Evolutionary conservation across 2,888 invertebrate species (phyloP).

Genomic region (Gandaritis pyraliata): DNA sequence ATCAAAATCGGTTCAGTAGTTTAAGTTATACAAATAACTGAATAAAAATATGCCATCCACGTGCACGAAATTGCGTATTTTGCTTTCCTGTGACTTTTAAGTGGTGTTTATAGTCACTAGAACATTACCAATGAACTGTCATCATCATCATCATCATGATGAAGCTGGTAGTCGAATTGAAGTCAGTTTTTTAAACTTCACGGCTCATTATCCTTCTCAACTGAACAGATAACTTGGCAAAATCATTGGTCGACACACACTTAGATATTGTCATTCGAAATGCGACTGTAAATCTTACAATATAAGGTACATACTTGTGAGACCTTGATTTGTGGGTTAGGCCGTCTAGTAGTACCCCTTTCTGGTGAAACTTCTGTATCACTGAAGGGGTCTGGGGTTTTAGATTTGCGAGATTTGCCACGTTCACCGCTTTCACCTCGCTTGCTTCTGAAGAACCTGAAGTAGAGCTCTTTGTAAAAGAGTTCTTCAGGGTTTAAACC

Average conservation of each 20-base stretch:
- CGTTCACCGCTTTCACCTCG: slow-evolving; percentile 89
- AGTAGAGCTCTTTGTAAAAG: too few relatives aligned
- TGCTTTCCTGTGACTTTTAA: too few relatives aligned
- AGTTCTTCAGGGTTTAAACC: too few relatives aligned
- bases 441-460: slow-evolving; percentile 93
- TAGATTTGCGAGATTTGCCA: slow-evolving; percentile 86
- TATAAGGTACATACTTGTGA: slow-evolving; percentile 71
- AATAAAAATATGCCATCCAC: too few relatives aligned
- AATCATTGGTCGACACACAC: not conserved
- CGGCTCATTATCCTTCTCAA: not conserved
- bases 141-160: too few relatives aligned
- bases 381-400: slow-evolving; percentile 87
- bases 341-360: slow-evolving; percentile 56
- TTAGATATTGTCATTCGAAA: not conserved
- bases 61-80: too few relatives aligned
- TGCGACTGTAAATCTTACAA: slow-evolving; percentile 18
- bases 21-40: too few relatives aligned
- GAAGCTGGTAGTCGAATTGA: too few relatives aligned
- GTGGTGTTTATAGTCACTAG: too few relatives aligned
- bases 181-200: too few relatives aligned
- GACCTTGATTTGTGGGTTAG: slow-evolving; percentile 79
- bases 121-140: too few relatives aligned
- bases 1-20: too few relatives aligned
- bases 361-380: slow-evolving; percentile 78
- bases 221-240: not conserved